These are phyloP conservation scores for Coreoperca whiteheadi DNA, from an alignment of 2,113 vertebrate genomes.

Conservation along the genomic window DNA sequence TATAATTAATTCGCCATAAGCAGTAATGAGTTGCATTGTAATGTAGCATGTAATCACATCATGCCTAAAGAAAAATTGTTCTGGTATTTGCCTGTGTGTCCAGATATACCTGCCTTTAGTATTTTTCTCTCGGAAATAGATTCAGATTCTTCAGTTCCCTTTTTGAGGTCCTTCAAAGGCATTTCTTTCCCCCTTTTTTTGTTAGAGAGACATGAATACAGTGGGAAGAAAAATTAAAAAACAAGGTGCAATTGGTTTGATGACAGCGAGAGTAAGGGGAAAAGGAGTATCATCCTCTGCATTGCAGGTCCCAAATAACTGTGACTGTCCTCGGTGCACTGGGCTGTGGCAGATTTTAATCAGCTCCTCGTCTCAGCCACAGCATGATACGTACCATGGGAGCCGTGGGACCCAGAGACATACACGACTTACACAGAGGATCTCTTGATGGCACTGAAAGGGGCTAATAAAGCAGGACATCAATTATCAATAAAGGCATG, in stretches of 20 bases:
- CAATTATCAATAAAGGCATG: slow-evolving; percentile 59
- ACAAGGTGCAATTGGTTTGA: slow-evolving; percentile 47
- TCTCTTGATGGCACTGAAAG: slow-evolving; percentile 61
- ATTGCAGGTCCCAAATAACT: slow-evolving; percentile 68
- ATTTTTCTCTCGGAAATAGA: slow-evolving; percentile 35
- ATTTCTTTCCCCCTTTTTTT: slow-evolving; percentile 15
- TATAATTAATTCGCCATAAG: slow-evolving; percentile 76
- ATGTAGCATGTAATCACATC: slow-evolving; percentile 71
- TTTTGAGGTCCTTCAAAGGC: slow-evolving; percentile 62
- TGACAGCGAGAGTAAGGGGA: slow-evolving; percentile 32
- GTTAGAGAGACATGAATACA: slow-evolving; percentile 11
- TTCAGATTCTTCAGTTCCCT: slow-evolving; percentile 30
- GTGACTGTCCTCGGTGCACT: slow-evolving; percentile 64
- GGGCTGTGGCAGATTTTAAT: slow-evolving; percentile 78
- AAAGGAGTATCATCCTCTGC: slow-evolving; percentile 60
- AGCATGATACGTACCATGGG: slow-evolving; percentile 49
- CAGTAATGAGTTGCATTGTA: slow-evolving; percentile 74
- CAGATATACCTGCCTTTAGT: slow-evolving; percentile 55
- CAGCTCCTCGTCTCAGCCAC: slow-evolving; percentile 62
- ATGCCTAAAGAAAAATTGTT: slow-evolving; percentile 50
- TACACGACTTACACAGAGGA: slow-evolving; percentile 28
- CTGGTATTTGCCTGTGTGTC: slow-evolving; percentile 47
- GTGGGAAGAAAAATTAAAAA: slow-evolving; percentile 18
- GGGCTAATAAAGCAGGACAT: slow-evolving; percentile 66
- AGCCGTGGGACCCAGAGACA: slow-evolving; percentile 45